A percentile compares a stretch with the other conserved stretches of the same genome.
These are phyloP conservation scores for Rattus rattus DNA, from an alignment of 2,113 vertebrate species.

Conservation along the genomic window DNA sequence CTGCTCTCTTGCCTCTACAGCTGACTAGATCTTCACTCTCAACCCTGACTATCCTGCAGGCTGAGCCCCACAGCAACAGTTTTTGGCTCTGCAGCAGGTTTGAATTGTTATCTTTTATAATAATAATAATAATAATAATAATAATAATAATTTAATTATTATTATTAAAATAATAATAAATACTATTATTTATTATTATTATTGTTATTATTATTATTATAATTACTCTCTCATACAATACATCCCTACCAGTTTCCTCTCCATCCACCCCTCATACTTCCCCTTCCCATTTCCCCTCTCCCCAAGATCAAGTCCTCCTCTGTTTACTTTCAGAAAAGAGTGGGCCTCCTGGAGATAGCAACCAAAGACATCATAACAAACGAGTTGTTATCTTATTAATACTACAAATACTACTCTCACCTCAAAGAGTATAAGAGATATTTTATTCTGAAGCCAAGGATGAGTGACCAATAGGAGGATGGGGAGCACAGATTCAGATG, in stretches of 20 bases:
- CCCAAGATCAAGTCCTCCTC: too few species aligned
- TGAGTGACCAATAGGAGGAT: not conserved
- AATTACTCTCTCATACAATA: not conserved
- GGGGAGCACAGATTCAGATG: not conserved
- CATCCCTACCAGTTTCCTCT: not conserved
- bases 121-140: too few species aligned
- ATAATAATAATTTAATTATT: too few species aligned
- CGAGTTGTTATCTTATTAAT: not conserved
- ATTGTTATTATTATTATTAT: too few species aligned
- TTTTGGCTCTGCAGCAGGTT: not conserved
- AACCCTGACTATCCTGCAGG: not conserved
- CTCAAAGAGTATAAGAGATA: not conserved
- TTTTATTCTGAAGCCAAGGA: not conserved
- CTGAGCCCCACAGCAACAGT: not conserved
- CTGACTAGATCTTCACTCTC: not conserved
- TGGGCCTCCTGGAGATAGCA: not conserved
- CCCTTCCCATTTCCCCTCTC: not conserved
- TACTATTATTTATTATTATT: too few species aligned
- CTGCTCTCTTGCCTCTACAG: not conserved
- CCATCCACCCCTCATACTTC: not conserved
- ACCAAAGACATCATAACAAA: not conserved
- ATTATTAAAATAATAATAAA: too few species aligned
- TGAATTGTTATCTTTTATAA: not conserved
- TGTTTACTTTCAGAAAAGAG: not conserved
- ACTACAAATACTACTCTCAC: not conserved